phyloP scores from a whole-genome alignment of 1,140 invertebrate genomes.

The Trichomalopsis sarcophagae region DNA sequence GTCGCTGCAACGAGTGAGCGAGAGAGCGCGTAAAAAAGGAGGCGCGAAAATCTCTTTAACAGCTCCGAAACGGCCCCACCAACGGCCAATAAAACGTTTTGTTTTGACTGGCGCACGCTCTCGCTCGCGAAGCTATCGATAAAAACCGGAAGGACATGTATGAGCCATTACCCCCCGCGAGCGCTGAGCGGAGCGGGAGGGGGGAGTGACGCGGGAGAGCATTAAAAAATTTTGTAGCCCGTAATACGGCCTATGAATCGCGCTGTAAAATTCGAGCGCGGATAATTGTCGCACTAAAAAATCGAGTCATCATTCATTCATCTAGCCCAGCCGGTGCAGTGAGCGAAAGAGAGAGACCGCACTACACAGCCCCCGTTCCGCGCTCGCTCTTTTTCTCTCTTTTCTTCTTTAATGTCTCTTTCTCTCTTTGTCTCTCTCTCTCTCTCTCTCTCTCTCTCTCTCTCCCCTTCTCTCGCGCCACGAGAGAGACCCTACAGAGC shows the following conservation, averaged over 20 bases:
- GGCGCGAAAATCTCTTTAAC: conserved; percentile 38
- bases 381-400: background rate
- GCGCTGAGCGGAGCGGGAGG: background rate
- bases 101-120: conserved; percentile 38
- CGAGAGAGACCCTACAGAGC: conserved; percentile 59
- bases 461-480: background rate
- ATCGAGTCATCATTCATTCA: conserved; percentile 67
- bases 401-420: conserved; percentile 18
- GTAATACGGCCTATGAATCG: conserved; percentile 53
- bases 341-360: background rate
- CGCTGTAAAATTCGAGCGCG: conserved; percentile 42
- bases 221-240: conserved; percentile 50
- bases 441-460: background rate
- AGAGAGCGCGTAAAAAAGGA: background rate
- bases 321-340: conserved; percentile 52
- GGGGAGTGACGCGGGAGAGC: background rate
- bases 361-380: background rate
- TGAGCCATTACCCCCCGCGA: conserved; percentile 40
- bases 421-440: conserved; percentile 11
- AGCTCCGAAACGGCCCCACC: background rate
- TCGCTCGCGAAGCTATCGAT: conserved; percentile 44
- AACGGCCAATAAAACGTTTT: conserved; percentile 45
- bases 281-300: conserved; percentile 54
- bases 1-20: background rate
- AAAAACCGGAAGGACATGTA: conserved; percentile 52